Base-by-base conservation (phyloP, 2,888 invertebrate genomes). In the Pseudoips prasinana region DNA sequence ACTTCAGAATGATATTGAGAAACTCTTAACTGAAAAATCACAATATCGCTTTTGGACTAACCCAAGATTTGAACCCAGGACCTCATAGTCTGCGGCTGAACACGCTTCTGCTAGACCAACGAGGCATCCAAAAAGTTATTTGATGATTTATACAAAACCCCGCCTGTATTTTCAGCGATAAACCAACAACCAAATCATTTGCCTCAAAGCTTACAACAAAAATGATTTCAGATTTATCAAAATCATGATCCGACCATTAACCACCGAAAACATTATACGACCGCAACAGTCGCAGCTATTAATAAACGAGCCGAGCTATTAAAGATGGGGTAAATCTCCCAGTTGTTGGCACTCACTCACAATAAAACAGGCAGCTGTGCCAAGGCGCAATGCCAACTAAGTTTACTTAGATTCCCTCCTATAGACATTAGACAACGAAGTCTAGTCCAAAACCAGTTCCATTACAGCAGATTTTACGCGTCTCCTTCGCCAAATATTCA, bases 371-470 rank as follows among this genome's bases (percentile, higher is more conserved):
- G 66, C 68, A 58, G 65, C 58, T 39, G 60, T 70, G 78, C 79
- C 79, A 78, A 78, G 77, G 72, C 71, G 62, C 54, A 36, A 52
- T 78, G 81, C 81, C 81, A 81, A 79, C 68, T 73, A 68, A 77
- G 68, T 81, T 77, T 65, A 62, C 44, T 53, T 39, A 37, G 31
- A 39, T 44, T 40, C 46, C 51, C 50, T 41, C 44, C 39, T 7
- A 20, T 20, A 20, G 7, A 20, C 52, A 46, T 42, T 44, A 53
- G 53, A 46, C 43, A 33, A 32, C 44, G n/a, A n/a, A n/a, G n/a
- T n/a, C 41, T 33, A 45, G 39, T 29, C 40, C 52, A 42, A n/a
- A 42, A 34, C 39, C 36, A 41, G 39, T 20, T 2, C 20, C n/a
- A 50, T 46, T 46, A 58, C 38, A 55, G 14, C 25, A 27, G 28